Conservation (phyloP, 1,140 invertebrate species). For the Heliconius hermathena region DNA sequence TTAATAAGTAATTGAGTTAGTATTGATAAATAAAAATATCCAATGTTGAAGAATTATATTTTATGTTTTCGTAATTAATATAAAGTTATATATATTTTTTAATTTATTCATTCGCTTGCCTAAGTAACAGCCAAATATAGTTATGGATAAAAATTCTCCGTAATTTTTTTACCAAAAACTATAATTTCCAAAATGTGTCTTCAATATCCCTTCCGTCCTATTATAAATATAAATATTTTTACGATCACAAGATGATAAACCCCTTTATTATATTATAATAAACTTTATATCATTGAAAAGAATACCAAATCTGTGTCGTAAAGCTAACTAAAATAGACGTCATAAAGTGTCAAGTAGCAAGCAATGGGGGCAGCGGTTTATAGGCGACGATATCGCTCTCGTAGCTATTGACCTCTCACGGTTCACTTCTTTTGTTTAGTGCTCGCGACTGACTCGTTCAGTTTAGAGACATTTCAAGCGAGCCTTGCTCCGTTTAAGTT, state of each 20-base stretch:
- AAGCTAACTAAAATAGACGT: slow-evolving; percentile 47
- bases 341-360: slow-evolving; percentile 47
- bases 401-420: slow-evolving; percentile 30
- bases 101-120: too few relatives aligned
- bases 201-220: too few relatives aligned
- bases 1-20: not conserved
- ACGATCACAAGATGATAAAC: slow-evolving; percentile 5
- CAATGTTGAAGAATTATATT: too few relatives aligned
- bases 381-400: slow-evolving; percentile 28
- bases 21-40: not conserved
- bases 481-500: not conserved
- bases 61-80: too few relatives aligned
- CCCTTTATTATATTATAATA: not conserved
- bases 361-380: slow-evolving; percentile 43
- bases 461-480: not conserved
- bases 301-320: slow-evolving; percentile 37
- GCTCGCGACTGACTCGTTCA: slow-evolving; percentile 19
- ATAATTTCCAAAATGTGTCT: too few relatives aligned
- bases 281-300: not conserved
- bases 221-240: not conserved
- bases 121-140: too few relatives aligned
- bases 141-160: too few relatives aligned
- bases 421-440: slow-evolving; percentile 33
- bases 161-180: too few relatives aligned
- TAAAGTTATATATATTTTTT: too few relatives aligned